Percentiles rank a stretch among this genome's conserved stretches.
These are phyloP conservation scores for Dreissena rostriformis DNA, from an alignment of 1,140 invertebrate genomes.

Conservation along the genomic window DNA sequence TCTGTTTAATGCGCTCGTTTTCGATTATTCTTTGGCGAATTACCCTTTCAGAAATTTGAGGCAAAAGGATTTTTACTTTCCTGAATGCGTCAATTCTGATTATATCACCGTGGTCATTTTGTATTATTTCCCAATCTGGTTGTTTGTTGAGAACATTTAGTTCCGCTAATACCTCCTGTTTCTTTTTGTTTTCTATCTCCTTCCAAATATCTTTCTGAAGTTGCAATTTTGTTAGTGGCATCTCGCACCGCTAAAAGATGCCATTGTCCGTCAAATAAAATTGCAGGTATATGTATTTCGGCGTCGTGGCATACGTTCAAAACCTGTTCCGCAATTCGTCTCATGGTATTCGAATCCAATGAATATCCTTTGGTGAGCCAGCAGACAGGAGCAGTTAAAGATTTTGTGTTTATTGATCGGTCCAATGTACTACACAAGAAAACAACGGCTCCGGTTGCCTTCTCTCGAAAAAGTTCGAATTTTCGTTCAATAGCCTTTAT, in stretches of 20 bases:
- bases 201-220: slow-evolving; percentile 29
- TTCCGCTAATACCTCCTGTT: too few relatives aligned
- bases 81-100: too few relatives aligned
- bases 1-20: too few relatives aligned
- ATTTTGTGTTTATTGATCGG: neutral
- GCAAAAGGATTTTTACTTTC: too few relatives aligned
- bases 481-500: neutral
- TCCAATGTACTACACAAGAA: slow-evolving; percentile 21
- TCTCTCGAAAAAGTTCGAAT: neutral
- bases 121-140: too few relatives aligned
- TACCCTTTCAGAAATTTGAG: too few relatives aligned
- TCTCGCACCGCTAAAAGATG: slow-evolving; percentile 1
- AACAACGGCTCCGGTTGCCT: slow-evolving; percentile 12
- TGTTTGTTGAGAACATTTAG: too few relatives aligned
- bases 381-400: slow-evolving; percentile 2
- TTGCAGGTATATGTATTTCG: slow-evolving; percentile 23
- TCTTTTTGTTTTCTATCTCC: too few relatives aligned
- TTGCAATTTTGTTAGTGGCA: neutral
- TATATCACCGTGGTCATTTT: too few relatives aligned
- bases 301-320: slow-evolving; percentile 1
- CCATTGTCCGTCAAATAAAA: slow-evolving; percentile 46
- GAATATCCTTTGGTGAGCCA: slow-evolving; percentile 34
- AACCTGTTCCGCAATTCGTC: neutral
- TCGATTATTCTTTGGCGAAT: too few relatives aligned
- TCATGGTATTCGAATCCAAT: slow-evolving; percentile 3